phyloP scores from a whole-genome alignment of 2,113 vertebrate genomes.

The Bufo bufo region DNA sequence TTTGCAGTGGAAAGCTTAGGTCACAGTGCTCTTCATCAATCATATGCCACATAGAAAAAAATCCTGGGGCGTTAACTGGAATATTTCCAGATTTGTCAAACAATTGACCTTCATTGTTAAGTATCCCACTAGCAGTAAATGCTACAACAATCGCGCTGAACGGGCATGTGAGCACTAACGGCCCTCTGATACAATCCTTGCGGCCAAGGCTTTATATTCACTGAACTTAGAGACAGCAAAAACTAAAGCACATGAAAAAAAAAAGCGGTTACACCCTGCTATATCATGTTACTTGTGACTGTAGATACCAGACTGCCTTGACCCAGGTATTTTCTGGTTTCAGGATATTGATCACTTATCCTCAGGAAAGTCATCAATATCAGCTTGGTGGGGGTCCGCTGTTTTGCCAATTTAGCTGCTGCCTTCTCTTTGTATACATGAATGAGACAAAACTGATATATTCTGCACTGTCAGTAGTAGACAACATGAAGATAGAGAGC shows the following conservation, averaged over 20 bases:
- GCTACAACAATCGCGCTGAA: constrained; percentile 7
- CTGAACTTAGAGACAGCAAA: not conserved
- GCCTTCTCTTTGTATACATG: no score
- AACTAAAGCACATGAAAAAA: not conserved
- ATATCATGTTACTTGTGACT: no score
- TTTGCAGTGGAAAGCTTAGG: constrained; percentile 29
- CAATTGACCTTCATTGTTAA: constrained; percentile 50
- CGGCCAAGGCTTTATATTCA: not conserved
- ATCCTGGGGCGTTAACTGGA: constrained; percentile 26
- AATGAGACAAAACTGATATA: no score
- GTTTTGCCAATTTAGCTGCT: no score
- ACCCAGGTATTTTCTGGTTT: no score
- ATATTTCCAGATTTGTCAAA: constrained; percentile 20
- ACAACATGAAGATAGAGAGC: no score
- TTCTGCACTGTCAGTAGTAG: no score
- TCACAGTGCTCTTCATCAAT: constrained; percentile 55
- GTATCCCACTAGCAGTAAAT: constrained; percentile 6
- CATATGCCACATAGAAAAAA: constrained; percentile 47
- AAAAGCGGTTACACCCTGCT: not conserved
- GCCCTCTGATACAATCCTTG: not conserved
- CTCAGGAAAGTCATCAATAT: no score
- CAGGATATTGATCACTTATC: no score
- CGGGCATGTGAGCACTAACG: not conserved
- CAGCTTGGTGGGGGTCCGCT: no score
- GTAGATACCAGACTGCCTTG: not conserved